Evolutionary conservation across 2,888 invertebrate species (phyloP).

Genomic region (Autographa pulchrina): DNA sequence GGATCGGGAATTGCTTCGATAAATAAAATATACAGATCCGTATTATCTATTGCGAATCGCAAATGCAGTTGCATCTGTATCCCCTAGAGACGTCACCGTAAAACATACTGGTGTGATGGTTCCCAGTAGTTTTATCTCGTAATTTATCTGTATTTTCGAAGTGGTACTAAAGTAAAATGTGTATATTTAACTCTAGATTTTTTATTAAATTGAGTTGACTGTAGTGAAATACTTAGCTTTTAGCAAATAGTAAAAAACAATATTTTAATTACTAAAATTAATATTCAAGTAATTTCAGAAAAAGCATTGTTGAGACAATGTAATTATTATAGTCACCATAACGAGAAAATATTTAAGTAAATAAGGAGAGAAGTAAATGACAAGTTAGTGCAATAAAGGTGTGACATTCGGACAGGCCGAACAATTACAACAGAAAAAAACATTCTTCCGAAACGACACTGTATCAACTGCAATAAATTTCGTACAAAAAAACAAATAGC

Average conservation of each 20-base stretch:
- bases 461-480: conserved; percentile 63
- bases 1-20: conserved; percentile 5
- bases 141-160: background rate
- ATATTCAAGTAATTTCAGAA: too few relatives aligned
- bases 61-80: conserved; percentile 1
- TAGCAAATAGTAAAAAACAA: too few relatives aligned
- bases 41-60: conserved; percentile 1
- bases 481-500: conserved; percentile 62
- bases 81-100: conserved; percentile 4
- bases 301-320: too few relatives aligned
- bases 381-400: background rate
- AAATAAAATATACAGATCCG: background rate
- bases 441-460: conserved; percentile 37
- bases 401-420: background rate
- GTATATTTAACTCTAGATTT: background rate
- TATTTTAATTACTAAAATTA: too few relatives aligned
- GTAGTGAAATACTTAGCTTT: too few relatives aligned
- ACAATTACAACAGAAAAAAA: conserved; percentile 16
- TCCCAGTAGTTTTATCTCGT: background rate
- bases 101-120: conserved; percentile 1
- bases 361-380: background rate
- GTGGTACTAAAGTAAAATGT: background rate
- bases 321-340: too few relatives aligned
- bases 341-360: too few relatives aligned
- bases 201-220: too few relatives aligned